phyloP scores from a whole-genome alignment of 2,113 vertebrate genomes.

The Psittacula cyanocephala region DNA sequence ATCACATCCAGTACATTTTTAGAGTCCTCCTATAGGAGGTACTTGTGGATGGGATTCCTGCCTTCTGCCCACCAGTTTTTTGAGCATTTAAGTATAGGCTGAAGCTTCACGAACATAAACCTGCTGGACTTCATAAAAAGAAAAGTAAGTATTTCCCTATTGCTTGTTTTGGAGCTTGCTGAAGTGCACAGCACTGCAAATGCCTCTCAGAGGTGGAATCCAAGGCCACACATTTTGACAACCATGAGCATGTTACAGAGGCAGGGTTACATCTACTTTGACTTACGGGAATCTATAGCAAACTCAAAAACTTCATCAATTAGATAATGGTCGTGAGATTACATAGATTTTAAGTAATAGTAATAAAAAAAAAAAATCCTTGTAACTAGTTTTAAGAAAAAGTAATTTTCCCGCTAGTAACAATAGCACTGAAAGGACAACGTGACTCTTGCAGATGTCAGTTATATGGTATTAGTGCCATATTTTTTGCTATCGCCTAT shows the following conservation, averaged over 20 bases:
- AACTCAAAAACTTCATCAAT: neutral
- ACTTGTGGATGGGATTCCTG: neutral
- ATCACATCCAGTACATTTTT: neutral
- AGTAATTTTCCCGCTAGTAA: neutral
- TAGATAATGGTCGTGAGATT: neutral
- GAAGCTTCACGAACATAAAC: neutral
- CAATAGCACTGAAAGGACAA: neutral
- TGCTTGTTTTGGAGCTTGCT: neutral
- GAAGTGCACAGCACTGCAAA: neutral
- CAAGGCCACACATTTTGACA: neutral
- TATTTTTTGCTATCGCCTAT: slow-evolving; percentile 9
- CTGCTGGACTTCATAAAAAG: neutral
- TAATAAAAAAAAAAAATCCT: neutral
- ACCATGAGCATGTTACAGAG: neutral
- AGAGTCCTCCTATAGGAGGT: neutral
- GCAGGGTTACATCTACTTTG: neutral
- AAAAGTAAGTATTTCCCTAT: neutral
- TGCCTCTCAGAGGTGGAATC: neutral
- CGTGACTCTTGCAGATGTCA: neutral
- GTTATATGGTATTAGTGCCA: neutral
- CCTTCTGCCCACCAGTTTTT: neutral
- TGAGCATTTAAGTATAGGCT: neutral
- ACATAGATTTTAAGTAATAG: slow-evolving; percentile 10
- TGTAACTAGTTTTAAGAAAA: neutral
- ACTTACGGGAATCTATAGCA: neutral